phyloP scores from a whole-genome alignment of 2,888 invertebrate genomes.

The Brachypterus glaber region DNA sequence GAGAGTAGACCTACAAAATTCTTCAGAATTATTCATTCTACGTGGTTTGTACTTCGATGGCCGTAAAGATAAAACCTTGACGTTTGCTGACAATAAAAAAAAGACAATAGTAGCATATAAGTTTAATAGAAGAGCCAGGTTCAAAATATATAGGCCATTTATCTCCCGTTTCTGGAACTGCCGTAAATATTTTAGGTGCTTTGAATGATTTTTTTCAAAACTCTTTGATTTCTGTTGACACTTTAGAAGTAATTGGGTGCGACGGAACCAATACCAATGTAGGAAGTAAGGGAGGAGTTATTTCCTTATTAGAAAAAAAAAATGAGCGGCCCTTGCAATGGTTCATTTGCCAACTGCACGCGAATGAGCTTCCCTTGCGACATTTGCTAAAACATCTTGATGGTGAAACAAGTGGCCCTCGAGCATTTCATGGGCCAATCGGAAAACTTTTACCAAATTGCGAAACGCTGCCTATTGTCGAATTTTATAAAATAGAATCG shows the following conservation, averaged over 20 bases:
- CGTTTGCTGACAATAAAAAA: constrained; percentile 14
- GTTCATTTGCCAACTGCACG: constrained; percentile 22
- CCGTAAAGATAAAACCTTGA: constrained; percentile 20
- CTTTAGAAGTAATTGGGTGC: constrained; percentile 17
- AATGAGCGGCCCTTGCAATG: constrained; percentile 22
- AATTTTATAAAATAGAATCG: too few relatives aligned
- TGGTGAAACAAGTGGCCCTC: constrained; percentile 24
- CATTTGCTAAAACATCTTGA: constrained; percentile 24
- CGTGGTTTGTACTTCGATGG: constrained; percentile 21
- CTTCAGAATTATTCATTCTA: too few relatives aligned
- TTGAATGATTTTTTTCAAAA: constrained; percentile 8
- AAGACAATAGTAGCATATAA: constrained; percentile 19
- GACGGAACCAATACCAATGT: constrained; percentile 23
- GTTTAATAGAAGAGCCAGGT: constrained; percentile 16
- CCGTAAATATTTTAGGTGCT: constrained; percentile 6
- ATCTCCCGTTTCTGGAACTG: constrained; percentile 7
- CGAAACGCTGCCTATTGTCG: too few relatives aligned
- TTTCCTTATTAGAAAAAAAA: constrained; percentile 18
- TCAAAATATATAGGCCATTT: constrained; percentile 16
- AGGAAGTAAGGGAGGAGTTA: constrained; percentile 21
- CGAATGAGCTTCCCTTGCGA: constrained; percentile 24
- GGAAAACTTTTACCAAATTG: too few relatives aligned
- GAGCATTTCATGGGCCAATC: constrained; percentile 21
- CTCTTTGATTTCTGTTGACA: too few relatives aligned
- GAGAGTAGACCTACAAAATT: too few relatives aligned